Evolutionary conservation across 53 echinoderm and acorn worm genomes (phyloP).

Genomic region (Astropecten irregularis): DNA sequence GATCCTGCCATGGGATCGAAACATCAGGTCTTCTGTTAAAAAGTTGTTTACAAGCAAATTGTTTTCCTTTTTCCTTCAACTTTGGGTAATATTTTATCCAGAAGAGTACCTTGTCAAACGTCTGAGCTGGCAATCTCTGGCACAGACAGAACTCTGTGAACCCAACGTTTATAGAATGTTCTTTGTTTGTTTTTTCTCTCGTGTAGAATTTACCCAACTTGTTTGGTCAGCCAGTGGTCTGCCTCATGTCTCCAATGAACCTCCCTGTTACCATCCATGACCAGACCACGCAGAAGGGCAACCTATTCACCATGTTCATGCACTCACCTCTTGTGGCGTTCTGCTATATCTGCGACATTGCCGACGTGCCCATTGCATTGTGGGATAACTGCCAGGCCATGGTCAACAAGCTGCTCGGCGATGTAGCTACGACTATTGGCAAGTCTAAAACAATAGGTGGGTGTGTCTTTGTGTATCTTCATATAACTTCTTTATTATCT

Average conservation of each 20-base stretch:
- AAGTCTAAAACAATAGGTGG: constrained; percentile 96
- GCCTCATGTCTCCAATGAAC: constrained; percentile 86
- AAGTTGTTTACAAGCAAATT: too few species aligned
- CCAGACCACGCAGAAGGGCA: constrained; percentile 78
- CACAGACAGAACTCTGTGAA: too few species aligned
- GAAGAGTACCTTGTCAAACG: too few species aligned
- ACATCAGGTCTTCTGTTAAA: too few species aligned
- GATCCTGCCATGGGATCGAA: too few species aligned
- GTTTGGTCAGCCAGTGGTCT: constrained; percentile 95
- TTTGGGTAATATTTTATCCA: too few species aligned
- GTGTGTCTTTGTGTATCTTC: too few species aligned
- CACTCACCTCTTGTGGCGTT: constrained; percentile 89
- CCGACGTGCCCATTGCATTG: constrained; percentile 77
- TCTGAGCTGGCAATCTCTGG: too few species aligned
- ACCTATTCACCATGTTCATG: constrained; percentile 97
- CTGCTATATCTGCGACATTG: constrained; percentile 87
- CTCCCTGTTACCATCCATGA: constrained; percentile 83
- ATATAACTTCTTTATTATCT: too few species aligned
- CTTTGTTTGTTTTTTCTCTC: too few species aligned
- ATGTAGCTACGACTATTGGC: constrained; percentile 70
- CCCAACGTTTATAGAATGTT: too few species aligned
- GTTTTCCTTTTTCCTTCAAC: too few species aligned
- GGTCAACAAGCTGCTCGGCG: constrained; percentile 85
- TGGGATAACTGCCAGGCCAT: constrained; percentile 92
- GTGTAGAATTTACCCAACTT: constrained; percentile 93